phyloP scores from a whole-genome alignment of 2,888 invertebrate species.

The Axea sp. region DNA sequence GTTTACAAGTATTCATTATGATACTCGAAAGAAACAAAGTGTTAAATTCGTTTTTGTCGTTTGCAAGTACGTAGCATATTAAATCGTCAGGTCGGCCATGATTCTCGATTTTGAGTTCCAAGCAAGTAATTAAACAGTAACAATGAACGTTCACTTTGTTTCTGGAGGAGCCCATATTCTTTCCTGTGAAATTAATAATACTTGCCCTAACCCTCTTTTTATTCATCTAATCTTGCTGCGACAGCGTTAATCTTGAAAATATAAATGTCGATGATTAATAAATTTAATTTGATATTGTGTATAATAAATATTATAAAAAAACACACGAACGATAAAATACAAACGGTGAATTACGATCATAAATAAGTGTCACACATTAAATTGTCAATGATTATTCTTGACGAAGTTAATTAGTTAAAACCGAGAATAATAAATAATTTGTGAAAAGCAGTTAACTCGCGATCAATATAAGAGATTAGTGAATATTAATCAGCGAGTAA shows the following conservation, averaged over 20 bases:
- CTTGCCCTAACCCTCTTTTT: constrained; percentile 6
- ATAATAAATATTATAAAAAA: too few relatives aligned
- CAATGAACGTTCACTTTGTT: constrained; percentile 57
- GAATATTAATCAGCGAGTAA: too few relatives aligned
- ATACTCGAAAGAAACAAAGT: constrained; percentile 64
- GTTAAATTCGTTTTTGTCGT: constrained; percentile 67
- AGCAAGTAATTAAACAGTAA: constrained; percentile 67
- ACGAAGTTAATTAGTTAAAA: too few relatives aligned
- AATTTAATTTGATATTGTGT: too few relatives aligned
- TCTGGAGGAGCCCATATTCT: constrained; percentile 37
- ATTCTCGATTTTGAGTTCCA: constrained; percentile 58
- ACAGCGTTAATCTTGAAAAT: neutral
- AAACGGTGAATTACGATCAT: too few relatives aligned
- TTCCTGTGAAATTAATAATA: constrained; percentile 50
- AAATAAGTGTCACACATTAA: too few relatives aligned
- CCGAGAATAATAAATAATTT: too few relatives aligned
- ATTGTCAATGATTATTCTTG: too few relatives aligned
- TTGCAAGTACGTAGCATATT: constrained; percentile 64
- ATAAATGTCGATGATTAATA: too few relatives aligned
- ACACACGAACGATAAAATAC: too few relatives aligned
- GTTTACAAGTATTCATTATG: constrained; percentile 49
- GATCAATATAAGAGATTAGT: too few relatives aligned
- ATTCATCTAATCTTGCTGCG: constrained; percentile 1
- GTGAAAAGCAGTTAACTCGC: too few relatives aligned
- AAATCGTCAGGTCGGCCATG: constrained; percentile 63